Conservation (phyloP, 2,113 vertebrate genomes). For the Odocoileus virginianus region DNA sequence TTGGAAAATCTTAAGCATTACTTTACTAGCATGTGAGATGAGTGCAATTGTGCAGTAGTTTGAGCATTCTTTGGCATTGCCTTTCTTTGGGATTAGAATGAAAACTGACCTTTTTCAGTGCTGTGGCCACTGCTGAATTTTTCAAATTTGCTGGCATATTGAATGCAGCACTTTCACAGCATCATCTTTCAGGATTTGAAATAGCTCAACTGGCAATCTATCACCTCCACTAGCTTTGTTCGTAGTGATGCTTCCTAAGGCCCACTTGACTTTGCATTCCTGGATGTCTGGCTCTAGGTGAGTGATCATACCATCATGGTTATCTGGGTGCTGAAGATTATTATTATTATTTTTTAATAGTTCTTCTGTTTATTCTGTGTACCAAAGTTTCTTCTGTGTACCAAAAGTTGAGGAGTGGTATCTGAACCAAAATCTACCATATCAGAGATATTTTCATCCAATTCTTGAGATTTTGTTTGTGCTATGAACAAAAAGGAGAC, state of each 20-base stretch:
- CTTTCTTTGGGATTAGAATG: neutral
- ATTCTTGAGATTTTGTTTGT: neutral
- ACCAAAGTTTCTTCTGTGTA: neutral
- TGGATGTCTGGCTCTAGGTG: neutral
- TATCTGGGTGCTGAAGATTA: neutral
- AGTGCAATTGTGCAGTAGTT: fast-evolving
- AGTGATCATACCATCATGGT: neutral
- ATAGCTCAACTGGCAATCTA: neutral
- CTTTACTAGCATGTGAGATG: neutral
- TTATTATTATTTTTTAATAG: neutral
- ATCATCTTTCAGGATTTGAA: neutral
- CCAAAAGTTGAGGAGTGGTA: neutral
- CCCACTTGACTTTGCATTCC: neutral
- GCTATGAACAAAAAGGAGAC: neutral
- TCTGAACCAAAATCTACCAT: neutral
- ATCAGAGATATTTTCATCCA: neutral
- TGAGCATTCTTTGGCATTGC: neutral
- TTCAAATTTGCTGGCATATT: neutral
- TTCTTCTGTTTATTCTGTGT: neutral
- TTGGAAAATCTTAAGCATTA: neutral
- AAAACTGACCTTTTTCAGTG: neutral
- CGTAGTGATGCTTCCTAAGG: neutral
- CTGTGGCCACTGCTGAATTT: neutral
- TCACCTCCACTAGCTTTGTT: neutral
- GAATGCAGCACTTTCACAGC: neutral